These are phyloP conservation scores for Catocala nupta DNA, from an alignment of 2,888 invertebrate species.

Conservation along the genomic window DNA sequence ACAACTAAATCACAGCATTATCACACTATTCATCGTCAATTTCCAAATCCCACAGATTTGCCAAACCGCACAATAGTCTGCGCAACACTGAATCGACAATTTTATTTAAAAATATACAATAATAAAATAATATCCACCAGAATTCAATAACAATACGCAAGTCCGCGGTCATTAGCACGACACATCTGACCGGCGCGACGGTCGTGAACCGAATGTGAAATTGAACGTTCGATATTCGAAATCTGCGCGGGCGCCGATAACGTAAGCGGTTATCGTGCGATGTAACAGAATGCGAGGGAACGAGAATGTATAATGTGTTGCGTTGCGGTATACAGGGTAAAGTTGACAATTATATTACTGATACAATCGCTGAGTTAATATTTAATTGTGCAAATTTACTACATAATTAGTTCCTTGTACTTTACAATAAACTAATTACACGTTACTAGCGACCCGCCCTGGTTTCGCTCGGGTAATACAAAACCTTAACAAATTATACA, in stretches of 20 bases:
- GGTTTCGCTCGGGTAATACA: too few relatives aligned
- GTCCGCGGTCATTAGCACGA: constrained; percentile 62
- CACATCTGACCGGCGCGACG: constrained; percentile 49
- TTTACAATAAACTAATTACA: too few relatives aligned
- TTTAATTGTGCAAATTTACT: too few relatives aligned
- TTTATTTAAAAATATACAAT: constrained; percentile 74
- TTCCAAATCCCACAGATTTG: constrained; percentile 65
- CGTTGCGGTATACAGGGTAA: too few relatives aligned
- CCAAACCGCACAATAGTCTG: constrained; percentile 54
- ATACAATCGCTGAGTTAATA: too few relatives aligned
- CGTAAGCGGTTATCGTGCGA: constrained; percentile 28
- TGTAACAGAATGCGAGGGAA: background rate
- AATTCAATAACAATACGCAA: constrained; percentile 70
- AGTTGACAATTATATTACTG: too few relatives aligned
- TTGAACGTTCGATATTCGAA: constrained; percentile 47
- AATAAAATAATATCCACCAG: constrained; percentile 73
- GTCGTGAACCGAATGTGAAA: constrained; percentile 60
- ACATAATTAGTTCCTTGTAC: too few relatives aligned
- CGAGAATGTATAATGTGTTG: too few relatives aligned
- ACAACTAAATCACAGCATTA: constrained; percentile 40
- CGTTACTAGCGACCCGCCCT: too few relatives aligned
- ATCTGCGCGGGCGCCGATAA: constrained; percentile 60
- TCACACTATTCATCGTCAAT: constrained; percentile 66
- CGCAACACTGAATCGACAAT: constrained; percentile 69
- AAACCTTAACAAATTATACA: too few relatives aligned